Conservation (phyloP, 2,113 vertebrate species). For the Halichoeres trimaculatus region DNA sequence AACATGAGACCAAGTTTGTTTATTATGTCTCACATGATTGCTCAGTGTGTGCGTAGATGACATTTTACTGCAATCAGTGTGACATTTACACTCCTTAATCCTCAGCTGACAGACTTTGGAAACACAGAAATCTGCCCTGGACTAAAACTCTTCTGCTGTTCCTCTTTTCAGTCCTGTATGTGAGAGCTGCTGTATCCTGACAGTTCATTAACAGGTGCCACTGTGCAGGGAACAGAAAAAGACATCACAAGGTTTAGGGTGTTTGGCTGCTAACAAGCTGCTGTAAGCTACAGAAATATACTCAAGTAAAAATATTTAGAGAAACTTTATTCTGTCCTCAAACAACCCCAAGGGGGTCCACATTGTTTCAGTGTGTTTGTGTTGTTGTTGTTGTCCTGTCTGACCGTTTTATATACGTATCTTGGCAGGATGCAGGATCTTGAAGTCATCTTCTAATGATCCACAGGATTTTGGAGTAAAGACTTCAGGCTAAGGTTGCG, state of each 20-base stretch:
- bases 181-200: conserved; percentile 7
- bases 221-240: conserved; percentile 16
- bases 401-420: conserved; percentile 5
- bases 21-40: no score
- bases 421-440: conserved; percentile 32
- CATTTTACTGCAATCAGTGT: no score
- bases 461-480: conserved; percentile 12
- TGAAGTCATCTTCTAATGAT: conserved; percentile 39
- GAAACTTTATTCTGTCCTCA: conserved; percentile 36
- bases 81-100: not conserved
- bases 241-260: no score
- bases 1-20: no score
- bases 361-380: conserved; percentile 3
- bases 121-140: no score
- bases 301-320: conserved; percentile 49
- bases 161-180: conserved; percentile 2
- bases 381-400: not conserved
- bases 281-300: conserved; percentile 39
- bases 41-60: no score
- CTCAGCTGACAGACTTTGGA: no score
- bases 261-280: conserved; percentile 56
- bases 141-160: not conserved
- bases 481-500: not conserved
- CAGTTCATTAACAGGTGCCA: conserved; percentile 8
- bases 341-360: conserved; percentile 41